phyloP scores from a whole-genome alignment of 1,140 invertebrate genomes.

The Adoxophyes honmai region DNA sequence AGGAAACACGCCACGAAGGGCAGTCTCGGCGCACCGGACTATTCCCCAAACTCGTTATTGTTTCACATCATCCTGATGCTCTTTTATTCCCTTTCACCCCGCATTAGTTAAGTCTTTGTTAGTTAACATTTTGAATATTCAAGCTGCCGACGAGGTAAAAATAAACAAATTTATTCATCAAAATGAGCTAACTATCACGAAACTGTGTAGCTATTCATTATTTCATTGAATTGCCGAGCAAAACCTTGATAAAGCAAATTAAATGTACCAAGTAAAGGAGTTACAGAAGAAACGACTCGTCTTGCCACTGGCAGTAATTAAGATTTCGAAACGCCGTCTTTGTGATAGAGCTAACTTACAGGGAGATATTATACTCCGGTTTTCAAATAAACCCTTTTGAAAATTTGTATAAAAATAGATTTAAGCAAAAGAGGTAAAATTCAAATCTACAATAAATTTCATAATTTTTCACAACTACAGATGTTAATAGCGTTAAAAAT shows the following conservation, averaged over 20 bases:
- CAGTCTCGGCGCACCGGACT: constrained; percentile 31
- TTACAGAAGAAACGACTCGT: constrained; percentile 42
- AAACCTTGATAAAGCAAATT: constrained; percentile 28
- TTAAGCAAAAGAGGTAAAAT: too few species aligned
- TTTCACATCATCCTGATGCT: constrained; percentile 38
- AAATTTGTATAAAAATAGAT: too few species aligned
- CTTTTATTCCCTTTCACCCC: constrained; percentile 27
- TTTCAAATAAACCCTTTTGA: too few species aligned
- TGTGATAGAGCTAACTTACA: constrained; percentile 35
- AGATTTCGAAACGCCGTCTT: constrained; percentile 54
- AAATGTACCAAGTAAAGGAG: constrained; percentile 17
- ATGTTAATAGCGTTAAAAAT: too few species aligned
- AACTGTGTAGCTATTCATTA: background rate
- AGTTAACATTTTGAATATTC: background rate
- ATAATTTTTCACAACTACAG: too few species aligned
- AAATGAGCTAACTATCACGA: background rate
- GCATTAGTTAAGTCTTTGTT: background rate
- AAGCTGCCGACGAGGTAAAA: background rate
- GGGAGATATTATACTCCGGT: background rate
- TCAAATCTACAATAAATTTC: too few species aligned
- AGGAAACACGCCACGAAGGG: constrained; percentile 19
- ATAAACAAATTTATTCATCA: background rate
- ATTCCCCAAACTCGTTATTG: constrained; percentile 57
- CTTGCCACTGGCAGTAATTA: constrained; percentile 59
- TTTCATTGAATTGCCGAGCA: constrained; percentile 13